Evolutionary conservation across 2,113 vertebrate species (phyloP).

Genomic region (Lepisosteus osseus): DNA sequence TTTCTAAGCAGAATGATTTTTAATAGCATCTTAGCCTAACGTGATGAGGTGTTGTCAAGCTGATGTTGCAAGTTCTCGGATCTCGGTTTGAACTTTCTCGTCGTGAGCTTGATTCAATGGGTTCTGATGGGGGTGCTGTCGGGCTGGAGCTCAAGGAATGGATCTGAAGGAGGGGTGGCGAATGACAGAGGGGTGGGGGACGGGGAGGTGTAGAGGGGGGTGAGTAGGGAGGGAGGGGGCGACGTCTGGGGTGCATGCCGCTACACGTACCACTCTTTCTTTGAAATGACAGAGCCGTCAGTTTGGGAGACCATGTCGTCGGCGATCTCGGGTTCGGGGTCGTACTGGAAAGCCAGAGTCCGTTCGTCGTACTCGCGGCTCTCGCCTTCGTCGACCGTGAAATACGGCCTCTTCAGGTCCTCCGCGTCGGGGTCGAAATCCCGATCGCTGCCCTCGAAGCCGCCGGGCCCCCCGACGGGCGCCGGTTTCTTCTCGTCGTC

Average conservation of each 20-base stretch:
- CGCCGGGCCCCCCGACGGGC: slow-evolving; percentile 70
- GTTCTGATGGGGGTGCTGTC: slow-evolving; percentile 34
- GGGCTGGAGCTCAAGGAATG: slow-evolving; percentile 8
- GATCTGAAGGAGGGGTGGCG: slow-evolving; percentile 20
- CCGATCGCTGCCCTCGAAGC: slow-evolving; percentile 67
- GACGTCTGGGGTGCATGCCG: slow-evolving; percentile 40
- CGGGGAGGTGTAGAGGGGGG: slow-evolving; percentile 31
- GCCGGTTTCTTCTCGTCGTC: slow-evolving; percentile 94
- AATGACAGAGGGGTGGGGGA: slow-evolving; percentile 22
- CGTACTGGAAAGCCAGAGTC: slow-evolving; percentile 95
- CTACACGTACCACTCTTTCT: slow-evolving; percentile 99
- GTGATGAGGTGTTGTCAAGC: slow-evolving; percentile 40
- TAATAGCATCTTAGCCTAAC: slow-evolving; percentile 40
- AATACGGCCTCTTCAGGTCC: slow-evolving; percentile 94
- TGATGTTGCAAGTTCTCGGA: slow-evolving; percentile 44
- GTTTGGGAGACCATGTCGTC: slow-evolving; percentile 98
- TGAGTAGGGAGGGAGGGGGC: slow-evolving; percentile 32
- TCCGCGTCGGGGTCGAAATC: slow-evolving; percentile 80
- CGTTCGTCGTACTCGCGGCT: slow-evolving; percentile 83
- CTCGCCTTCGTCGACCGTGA: slow-evolving; percentile 91
- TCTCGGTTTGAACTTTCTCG: slow-evolving; percentile 39
- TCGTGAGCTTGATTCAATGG: slow-evolving; percentile 46
- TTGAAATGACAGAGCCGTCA: slow-evolving; percentile 98
- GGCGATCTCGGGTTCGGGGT: slow-evolving; percentile 86
- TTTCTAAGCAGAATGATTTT: slow-evolving; percentile 41